A percentile compares a stretch with the other conserved stretches of the same genome.
These are phyloP conservation scores for Pseudolycoriella hygida DNA, from an alignment of 2,888 invertebrate genomes.

Conservation along the genomic window DNA sequence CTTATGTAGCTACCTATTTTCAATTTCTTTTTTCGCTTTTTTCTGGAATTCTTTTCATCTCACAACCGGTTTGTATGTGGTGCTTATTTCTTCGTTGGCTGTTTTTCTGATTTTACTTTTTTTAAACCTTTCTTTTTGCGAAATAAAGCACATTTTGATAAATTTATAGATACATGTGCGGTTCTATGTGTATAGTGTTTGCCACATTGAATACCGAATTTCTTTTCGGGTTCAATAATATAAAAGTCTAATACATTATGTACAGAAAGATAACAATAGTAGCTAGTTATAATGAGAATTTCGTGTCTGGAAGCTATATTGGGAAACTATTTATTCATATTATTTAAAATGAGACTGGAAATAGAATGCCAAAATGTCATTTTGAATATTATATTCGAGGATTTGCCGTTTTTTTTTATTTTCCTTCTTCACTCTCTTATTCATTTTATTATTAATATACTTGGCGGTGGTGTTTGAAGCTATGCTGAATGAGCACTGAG, in stretches of 20 bases:
- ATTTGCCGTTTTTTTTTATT: not conserved
- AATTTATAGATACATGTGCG: constrained; percentile 3
- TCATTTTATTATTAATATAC: too few relatives aligned
- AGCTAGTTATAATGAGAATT: constrained; percentile 7
- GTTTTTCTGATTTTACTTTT: not conserved
- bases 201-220: constrained; percentile 3
- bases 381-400: not conserved
- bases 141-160: constrained; percentile 6
- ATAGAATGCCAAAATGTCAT: constrained; percentile 3
- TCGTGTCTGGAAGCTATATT: constrained; percentile 8
- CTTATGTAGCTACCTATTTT: not conserved
- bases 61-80: not conserved
- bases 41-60: constrained; percentile 1
- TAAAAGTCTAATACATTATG: constrained; percentile 8
- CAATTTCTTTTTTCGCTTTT: not conserved
- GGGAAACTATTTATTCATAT: constrained; percentile 4
- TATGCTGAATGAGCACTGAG: too few relatives aligned
- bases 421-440: not conserved
- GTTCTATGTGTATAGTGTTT: too few relatives aligned
- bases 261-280: constrained; percentile 7
- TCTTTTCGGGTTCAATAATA: constrained; percentile 3
- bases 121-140: constrained; percentile 1
- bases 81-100: not conserved
- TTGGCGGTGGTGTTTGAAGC: too few relatives aligned
- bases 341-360: constrained; percentile 3